Percentiles rank a stretch among this genome's conserved stretches.
Evolutionary conservation across 2,113 vertebrate species (phyloP).

Genomic region (Corvus moneduloides): DNA sequence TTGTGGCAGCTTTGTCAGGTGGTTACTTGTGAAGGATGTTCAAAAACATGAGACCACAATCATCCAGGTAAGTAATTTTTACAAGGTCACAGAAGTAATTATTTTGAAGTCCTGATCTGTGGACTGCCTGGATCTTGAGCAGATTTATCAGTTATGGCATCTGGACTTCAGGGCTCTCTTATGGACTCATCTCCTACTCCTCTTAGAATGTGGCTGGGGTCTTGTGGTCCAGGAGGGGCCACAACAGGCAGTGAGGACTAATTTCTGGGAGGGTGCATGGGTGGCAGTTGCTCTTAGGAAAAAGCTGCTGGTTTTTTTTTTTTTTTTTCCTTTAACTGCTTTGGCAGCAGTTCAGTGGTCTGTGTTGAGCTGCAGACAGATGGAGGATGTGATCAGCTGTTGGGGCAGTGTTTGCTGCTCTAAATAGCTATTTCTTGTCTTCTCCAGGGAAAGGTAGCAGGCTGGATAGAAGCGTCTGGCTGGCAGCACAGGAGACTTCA

Average conservation of each 20-base stretch:
- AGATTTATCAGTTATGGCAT: neutral
- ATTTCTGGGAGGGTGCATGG: neutral
- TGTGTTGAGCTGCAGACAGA: constrained; percentile 29
- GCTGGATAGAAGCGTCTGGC: neutral
- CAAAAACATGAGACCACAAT: neutral
- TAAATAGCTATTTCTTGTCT: constrained; percentile 31
- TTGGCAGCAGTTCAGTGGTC: constrained; percentile 30
- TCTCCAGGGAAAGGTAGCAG: neutral
- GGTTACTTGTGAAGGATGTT: neutral
- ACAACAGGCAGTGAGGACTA: fast-evolving
- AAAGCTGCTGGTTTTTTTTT: neutral
- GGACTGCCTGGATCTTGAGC: neutral
- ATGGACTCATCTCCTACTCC: fast-evolving
- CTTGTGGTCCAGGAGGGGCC: neutral
- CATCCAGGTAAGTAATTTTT: neutral
- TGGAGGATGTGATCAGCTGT: constrained; percentile 59
- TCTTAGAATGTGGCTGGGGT: neutral
- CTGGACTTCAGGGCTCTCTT: neutral
- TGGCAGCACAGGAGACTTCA: neutral
- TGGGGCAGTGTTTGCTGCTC: constrained; percentile 36
- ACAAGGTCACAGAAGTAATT: neutral
- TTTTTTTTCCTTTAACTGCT: neutral
- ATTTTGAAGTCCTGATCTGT: neutral
- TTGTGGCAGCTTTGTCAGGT: neutral
- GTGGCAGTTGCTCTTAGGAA: neutral